Percentiles rank a stretch among this genome's conserved stretches.
Conservation (phyloP, 2,113 vertebrate species). For the Xenus cinereus region DNA sequence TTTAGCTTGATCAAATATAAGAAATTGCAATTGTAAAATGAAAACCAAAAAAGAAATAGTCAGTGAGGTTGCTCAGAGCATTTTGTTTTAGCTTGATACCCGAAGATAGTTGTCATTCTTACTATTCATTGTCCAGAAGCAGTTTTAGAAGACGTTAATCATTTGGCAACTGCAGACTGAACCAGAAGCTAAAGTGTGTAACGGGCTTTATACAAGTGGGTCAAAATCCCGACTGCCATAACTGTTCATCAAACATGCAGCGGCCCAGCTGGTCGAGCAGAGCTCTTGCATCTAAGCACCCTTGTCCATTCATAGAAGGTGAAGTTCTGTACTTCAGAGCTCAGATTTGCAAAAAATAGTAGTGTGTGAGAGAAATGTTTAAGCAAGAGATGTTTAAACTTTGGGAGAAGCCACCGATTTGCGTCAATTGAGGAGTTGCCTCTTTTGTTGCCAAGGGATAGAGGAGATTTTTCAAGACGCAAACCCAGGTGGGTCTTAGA, state of each 20-base stretch:
- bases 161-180: not conserved
- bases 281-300: not conserved
- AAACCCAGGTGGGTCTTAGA: not conserved
- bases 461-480: not conserved
- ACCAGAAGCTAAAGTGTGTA: not conserved
- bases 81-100: not conserved
- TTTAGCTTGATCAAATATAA: not conserved
- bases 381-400: not conserved
- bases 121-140: not conserved
- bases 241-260: not conserved
- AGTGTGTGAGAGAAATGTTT: not conserved
- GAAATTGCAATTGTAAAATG: not conserved
- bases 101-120: not conserved
- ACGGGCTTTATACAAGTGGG: not conserved
- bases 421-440: not conserved
- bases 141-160: not conserved
- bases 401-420: not conserved
- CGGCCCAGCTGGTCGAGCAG: not conserved
- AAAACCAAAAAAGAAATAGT: not conserved
- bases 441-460: not conserved
- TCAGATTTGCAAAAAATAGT: not conserved
- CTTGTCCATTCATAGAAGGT: not conserved
- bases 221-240: not conserved
- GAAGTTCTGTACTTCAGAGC: not conserved
- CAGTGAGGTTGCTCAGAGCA: not conserved